Evolutionary conservation across 2,888 invertebrate genomes (phyloP).

Genomic region (Tyria jacobaeae): DNA sequence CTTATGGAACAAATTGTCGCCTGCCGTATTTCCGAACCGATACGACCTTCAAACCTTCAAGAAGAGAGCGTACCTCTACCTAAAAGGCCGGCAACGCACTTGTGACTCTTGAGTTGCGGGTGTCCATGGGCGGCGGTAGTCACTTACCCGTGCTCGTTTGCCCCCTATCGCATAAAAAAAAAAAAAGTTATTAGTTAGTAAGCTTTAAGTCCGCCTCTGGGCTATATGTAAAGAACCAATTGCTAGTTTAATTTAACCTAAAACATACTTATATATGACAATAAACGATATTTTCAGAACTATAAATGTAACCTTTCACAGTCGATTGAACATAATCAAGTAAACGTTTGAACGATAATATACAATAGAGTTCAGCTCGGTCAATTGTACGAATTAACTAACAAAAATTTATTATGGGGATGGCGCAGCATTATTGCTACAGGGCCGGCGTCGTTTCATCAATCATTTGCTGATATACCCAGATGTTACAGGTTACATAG

Average conservation of each 20-base stretch:
- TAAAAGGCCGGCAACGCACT: no score
- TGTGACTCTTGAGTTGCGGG: no score
- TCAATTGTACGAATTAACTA: conserved; percentile 33
- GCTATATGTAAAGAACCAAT: neutral
- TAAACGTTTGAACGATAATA: conserved; percentile 19
- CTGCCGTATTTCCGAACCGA: no score
- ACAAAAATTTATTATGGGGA: conserved; percentile 32
- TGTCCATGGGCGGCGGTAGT: no score
- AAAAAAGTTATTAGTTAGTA: no score
- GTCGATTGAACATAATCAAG: conserved; percentile 12
- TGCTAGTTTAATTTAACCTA: neutral
- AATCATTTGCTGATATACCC: conserved; percentile 40
- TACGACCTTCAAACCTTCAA: no score
- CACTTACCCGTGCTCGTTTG: no score
- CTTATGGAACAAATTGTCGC: no score
- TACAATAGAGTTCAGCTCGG: conserved; percentile 15
- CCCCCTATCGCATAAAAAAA: no score
- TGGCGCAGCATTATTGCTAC: conserved; percentile 29
- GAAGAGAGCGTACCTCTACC: no score
- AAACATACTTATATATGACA: neutral
- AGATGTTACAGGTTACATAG: conserved; percentile 28
- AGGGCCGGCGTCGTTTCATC: conserved; percentile 29
- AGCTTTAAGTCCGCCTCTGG: no score
- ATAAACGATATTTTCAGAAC: neutral
- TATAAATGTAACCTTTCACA: conserved; percentile 4